Conservation (phyloP, 30 jellyfish, hydroid and myxozoan genomes). For the Morbakka virulenta region DNA sequence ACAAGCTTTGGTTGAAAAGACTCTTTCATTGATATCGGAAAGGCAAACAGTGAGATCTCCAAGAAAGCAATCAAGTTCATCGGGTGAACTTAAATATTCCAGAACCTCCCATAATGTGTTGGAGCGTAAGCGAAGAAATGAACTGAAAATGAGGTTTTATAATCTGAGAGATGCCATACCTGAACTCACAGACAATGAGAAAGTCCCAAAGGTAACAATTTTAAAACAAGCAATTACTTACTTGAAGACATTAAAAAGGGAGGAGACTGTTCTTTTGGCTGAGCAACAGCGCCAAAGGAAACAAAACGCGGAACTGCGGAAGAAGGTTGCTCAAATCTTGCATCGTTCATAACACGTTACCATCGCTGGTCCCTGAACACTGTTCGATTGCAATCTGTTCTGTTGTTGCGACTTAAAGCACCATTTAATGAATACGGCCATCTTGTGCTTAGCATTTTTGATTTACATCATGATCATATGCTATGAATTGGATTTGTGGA, state of each 20-base stretch:
- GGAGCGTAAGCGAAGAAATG: conserved; percentile 94
- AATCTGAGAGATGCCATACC: conserved; percentile 83
- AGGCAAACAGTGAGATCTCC: not conserved
- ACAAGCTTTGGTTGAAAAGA: conserved; percentile 6
- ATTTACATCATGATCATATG: too few relatives aligned
- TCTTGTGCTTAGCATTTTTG: too few relatives aligned
- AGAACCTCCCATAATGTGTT: conserved; percentile 94
- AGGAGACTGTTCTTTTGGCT: conserved; percentile 2
- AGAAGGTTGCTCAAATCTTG: conserved; percentile 32
- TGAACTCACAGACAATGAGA: conserved; percentile 66
- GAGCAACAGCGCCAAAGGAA: conserved; percentile 51
- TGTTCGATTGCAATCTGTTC: too few relatives aligned
- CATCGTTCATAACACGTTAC: too few relatives aligned
- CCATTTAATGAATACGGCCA: too few relatives aligned
- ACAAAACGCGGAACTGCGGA: conserved; percentile 46
- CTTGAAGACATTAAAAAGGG: conserved; percentile 30
- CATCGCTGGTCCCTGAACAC: too few relatives aligned
- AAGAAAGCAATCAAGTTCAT: not conserved
- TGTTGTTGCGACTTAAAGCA: too few relatives aligned
- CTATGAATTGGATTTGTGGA: too few relatives aligned
- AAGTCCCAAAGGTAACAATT: conserved; percentile 86
- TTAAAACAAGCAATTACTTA: conserved; percentile 61
- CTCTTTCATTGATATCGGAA: not conserved
- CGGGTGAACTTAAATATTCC: conserved; percentile 38
- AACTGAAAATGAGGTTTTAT: conserved; percentile 77